Evolutionary conservation across 2,888 invertebrate species (phyloP).

Genomic region (Omphaloscelis lunosa): DNA sequence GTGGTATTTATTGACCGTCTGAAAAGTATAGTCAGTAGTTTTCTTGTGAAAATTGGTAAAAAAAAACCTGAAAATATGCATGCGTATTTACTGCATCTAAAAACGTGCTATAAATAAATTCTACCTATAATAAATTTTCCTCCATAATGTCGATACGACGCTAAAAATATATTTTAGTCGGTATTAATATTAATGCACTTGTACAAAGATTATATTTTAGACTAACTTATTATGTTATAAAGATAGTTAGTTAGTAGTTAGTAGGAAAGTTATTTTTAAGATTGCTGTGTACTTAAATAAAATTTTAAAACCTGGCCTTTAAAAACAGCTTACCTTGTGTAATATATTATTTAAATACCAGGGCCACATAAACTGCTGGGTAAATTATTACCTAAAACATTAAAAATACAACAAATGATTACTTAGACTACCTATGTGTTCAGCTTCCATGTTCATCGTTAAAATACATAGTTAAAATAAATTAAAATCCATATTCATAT

Average conservation of each 20-base stretch:
- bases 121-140: slow-evolving; percentile 10
- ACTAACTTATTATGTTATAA: not conserved
- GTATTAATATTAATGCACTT: not conserved
- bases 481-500: not conserved
- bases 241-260: too few relatives aligned
- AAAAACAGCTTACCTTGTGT: slow-evolving; percentile 1
- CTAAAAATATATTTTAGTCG: not conserved
- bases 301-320: slow-evolving; percentile 1
- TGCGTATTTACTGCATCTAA: not conserved
- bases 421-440: slow-evolving; percentile 1
- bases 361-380: slow-evolving; percentile 12
- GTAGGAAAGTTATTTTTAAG: too few relatives aligned
- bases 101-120: not conserved
- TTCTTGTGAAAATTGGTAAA: slow-evolving; percentile 1
- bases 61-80: not conserved
- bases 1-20: not conserved
- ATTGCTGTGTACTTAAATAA: too few relatives aligned
- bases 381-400: slow-evolving; percentile 6
- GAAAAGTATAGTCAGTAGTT: slow-evolving; percentile 2
- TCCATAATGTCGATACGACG: slow-evolving; percentile 15
- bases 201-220: not conserved
- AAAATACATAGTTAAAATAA: not conserved
- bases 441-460: not conserved
- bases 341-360: slow-evolving; percentile 19
- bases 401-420: not conserved